A percentile compares a stretch with the other conserved stretches of the same genome.
These are phyloP conservation scores for Pangasius sanitwongsei DNA, from an alignment of 2,797 vertebrate species.

Conservation along the genomic window DNA sequence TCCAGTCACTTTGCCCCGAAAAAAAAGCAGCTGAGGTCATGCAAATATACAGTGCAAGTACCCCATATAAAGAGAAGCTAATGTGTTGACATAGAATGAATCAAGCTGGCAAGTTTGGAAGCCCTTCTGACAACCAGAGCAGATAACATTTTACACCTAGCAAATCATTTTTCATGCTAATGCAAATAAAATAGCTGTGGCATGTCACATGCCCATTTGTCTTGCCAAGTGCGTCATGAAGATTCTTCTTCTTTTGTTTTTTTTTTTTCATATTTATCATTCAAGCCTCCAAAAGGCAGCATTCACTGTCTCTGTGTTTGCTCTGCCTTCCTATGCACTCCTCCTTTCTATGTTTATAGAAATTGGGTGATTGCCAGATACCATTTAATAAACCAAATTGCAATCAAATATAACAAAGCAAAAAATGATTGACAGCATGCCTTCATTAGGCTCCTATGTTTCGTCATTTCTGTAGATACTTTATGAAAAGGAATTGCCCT, in stretches of 20 bases:
- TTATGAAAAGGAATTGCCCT: not conserved
- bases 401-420: not conserved
- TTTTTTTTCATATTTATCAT: not conserved
- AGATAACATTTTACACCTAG: slow-evolving; percentile 18
- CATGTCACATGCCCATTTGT: slow-evolving; percentile 21
- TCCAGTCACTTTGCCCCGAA: not conserved
- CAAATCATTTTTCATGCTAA: slow-evolving; percentile 29
- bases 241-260: not conserved
- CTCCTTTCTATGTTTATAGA: not conserved
- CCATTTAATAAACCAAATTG: not conserved
- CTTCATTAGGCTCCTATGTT: not conserved
- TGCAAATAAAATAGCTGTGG: slow-evolving; percentile 22
- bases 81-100: not conserved
- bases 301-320: not conserved
- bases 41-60: not conserved
- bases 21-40: not conserved
- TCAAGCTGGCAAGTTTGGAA: not conserved
- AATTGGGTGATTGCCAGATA: not conserved
- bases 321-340: not conserved
- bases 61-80: not conserved
- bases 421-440: no score
- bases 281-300: not conserved
- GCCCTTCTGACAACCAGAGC: not conserved
- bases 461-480: not conserved
- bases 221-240: not conserved